Percentiles rank a stretch among this genome's conserved stretches.
These are phyloP conservation scores for Drosophila mayaguana DNA, from an alignment of 2,888 invertebrate genomes.

Conservation along the genomic window DNA sequence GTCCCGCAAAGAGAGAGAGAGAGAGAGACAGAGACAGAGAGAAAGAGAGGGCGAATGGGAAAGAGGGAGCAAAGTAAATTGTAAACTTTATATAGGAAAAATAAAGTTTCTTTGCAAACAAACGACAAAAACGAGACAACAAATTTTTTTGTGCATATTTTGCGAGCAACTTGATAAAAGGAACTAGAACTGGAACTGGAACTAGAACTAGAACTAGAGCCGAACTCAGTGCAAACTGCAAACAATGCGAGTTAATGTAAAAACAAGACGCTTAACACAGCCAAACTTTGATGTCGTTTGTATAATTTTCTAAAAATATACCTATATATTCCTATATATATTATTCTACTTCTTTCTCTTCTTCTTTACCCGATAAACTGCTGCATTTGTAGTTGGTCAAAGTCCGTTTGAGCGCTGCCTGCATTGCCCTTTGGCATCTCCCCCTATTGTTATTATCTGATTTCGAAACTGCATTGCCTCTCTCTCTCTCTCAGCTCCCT, in stretches of 20 bases:
- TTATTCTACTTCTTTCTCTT: neutral
- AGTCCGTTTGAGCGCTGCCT: slow-evolving; percentile 15
- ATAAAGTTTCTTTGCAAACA: slow-evolving; percentile 50
- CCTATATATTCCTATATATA: neutral
- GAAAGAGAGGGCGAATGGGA: too few relatives aligned
- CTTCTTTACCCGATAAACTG: slow-evolving; percentile 64
- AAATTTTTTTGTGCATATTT: slow-evolving; percentile 27
- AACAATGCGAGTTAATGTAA: slow-evolving; percentile 76
- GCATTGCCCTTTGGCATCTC: slow-evolving; percentile 12
- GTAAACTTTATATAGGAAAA: slow-evolving; percentile 50
- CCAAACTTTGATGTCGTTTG: slow-evolving; percentile 60
- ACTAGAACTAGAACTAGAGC: slow-evolving; percentile 21
- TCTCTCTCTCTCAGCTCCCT: neutral
- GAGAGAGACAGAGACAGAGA: slow-evolving; percentile 14
- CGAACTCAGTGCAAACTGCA: slow-evolving; percentile 53
- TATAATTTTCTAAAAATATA: slow-evolving; percentile 50
- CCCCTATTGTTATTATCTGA: slow-evolving; percentile 64
- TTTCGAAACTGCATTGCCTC: slow-evolving; percentile 63
- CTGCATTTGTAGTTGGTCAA: slow-evolving; percentile 35
- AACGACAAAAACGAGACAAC: slow-evolving; percentile 26
- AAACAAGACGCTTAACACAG: slow-evolving; percentile 46
- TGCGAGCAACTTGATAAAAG: slow-evolving; percentile 46
- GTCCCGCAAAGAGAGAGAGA: neutral
- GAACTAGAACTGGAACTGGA: slow-evolving; percentile 3
- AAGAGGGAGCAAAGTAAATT: slow-evolving; percentile 18